Base-by-base conservation (phyloP, 2,113 vertebrate genomes). In the Hystrix cristata region DNA sequence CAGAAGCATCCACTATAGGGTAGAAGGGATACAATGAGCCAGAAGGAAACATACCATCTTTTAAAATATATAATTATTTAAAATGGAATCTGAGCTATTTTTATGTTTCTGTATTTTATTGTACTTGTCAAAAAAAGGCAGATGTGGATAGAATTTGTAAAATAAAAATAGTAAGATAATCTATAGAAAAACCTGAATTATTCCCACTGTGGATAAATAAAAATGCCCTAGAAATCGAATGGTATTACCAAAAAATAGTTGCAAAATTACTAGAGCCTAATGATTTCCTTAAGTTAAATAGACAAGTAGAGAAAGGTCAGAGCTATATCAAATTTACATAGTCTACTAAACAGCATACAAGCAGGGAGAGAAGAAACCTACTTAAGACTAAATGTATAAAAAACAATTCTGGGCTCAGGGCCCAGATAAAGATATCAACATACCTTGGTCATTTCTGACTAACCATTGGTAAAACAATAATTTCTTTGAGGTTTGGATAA, bases 151-250 rank as follows among this genome's bases (percentile, higher is more conserved):
- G 38, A 76, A 96, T 79, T 23, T 82, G 2, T 71, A 88, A 91
- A 91, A 79, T 60, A n/a, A 90, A 83, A 87, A 81, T 74, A 60
- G 18, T 87, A 95, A 94, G 78, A 81, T 7, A 48, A 9, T 67
- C 34, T 80, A 53, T 25, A 83, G 31, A 67, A 93, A 83, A 86
- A n/a, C 11, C 53, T 38, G 90, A 19, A 89, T 60, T 38, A 95
- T 92, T 95, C 55, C 29, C 12, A 79, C 27, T 89, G 25, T 87
- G 46, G 14, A 81, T 57, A 87, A 86, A 57, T 90, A 67, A 53
- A 96, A 91, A 48, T 84, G 65, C 46, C n/a, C 53, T 83, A 80
- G 51, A 95, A 83, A 82, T 89, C 48, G 90, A 93, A 95, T 80
- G 29, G 7, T 60, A 96, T n/a, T 80, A 11, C 14, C 92, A 55